Percentiles rank a stretch among this genome's conserved stretches.
phyloP scores from a whole-genome alignment of 2,888 invertebrate genomes.

The Rhaphigaster nebulosa region DNA sequence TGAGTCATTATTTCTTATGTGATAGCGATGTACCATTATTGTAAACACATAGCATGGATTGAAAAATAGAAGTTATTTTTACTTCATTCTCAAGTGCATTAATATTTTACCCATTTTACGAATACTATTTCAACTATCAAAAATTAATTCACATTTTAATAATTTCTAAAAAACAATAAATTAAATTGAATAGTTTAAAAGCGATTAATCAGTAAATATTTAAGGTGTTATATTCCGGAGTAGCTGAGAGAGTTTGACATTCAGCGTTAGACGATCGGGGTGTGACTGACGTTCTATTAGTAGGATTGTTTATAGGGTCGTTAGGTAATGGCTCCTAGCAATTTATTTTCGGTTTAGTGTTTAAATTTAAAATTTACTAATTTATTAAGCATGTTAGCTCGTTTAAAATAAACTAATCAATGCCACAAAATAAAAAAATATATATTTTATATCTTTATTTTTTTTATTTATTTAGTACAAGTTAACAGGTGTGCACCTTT shows the following conservation, averaged over 20 bases:
- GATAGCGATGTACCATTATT: neutral
- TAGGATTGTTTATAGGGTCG: neutral
- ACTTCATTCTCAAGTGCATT: neutral
- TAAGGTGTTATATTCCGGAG: neutral
- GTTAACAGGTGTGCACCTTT: no score
- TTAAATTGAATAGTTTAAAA: neutral
- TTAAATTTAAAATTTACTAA: neutral
- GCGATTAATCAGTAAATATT: neutral
- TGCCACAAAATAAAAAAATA: no score
- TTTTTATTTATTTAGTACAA: no score
- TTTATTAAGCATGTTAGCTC: neutral
- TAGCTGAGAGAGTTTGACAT: neutral
- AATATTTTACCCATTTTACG: no score
- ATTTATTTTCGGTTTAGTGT: neutral
- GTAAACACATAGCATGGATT: neutral
- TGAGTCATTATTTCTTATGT: neutral
- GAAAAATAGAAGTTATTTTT: neutral
- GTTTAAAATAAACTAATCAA: neutral
- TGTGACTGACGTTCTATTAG: neutral
- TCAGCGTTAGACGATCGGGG: neutral
- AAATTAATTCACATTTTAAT: neutral
- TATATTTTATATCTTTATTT: no score
- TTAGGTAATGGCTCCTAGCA: neutral
- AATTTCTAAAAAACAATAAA: neutral
- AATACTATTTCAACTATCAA: neutral